Percentiles rank a stretch among this genome's conserved stretches.
Conservation (phyloP, 1,140 invertebrate species). For the Ceratoteleas bidentatus region DNA sequence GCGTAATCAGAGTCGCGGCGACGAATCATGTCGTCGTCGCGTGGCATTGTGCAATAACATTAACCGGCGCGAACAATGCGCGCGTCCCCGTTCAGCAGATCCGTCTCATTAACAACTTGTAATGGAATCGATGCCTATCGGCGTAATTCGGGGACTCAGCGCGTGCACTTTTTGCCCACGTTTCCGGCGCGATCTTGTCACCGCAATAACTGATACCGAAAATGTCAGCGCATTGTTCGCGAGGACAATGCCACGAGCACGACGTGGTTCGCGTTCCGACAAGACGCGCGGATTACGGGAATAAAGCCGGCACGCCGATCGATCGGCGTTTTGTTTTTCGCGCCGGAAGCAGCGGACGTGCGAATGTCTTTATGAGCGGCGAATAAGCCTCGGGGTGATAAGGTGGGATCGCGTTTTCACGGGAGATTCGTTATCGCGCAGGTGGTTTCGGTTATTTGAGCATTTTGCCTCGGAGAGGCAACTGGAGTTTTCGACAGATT, state of each 20-base stretch:
- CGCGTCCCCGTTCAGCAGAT: constrained; percentile 60
- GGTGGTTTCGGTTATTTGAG: background rate
- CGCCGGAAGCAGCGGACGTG: constrained; percentile 23
- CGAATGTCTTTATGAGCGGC: constrained; percentile 31
- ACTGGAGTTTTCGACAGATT: too few relatives aligned
- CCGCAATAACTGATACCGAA: constrained; percentile 22
- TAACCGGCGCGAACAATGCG: constrained; percentile 58
- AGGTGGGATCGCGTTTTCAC: too few relatives aligned
- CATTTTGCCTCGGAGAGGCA: too few relatives aligned
- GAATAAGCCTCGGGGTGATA: too few relatives aligned
- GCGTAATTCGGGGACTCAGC: constrained; percentile 43
- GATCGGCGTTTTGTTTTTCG: constrained; percentile 41
- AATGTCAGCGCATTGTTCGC: constrained; percentile 20
- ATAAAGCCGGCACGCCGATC: constrained; percentile 31
- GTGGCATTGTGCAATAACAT: constrained; percentile 61
- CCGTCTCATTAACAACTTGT: constrained; percentile 72
- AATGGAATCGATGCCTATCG: constrained; percentile 68
- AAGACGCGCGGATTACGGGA: constrained; percentile 45
- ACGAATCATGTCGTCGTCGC: constrained; percentile 44
- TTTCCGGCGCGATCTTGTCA: constrained; percentile 23
- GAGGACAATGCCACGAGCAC: constrained; percentile 64
- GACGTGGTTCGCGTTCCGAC: constrained; percentile 49
- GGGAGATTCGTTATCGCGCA: constrained; percentile 16
- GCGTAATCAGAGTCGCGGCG: constrained; percentile 66
- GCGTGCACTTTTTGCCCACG: constrained; percentile 5